Base-by-base conservation (phyloP, 30 jellyfish, hydroid and myxozoan genomes). In the Chrysaora quinquecirrha region DNA sequence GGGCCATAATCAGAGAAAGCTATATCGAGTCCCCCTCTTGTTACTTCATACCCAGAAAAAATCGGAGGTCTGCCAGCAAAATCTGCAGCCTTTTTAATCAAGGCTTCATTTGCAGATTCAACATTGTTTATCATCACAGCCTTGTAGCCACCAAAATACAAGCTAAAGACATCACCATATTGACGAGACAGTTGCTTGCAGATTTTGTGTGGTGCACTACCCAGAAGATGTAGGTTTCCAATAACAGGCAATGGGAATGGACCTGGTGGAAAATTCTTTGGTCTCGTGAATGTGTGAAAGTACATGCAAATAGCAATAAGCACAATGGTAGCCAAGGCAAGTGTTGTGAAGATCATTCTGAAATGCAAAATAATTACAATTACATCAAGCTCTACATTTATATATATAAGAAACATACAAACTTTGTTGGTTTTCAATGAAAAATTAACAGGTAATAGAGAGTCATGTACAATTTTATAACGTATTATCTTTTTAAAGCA, bases 21-120 rank as follows among this genome's bases (percentile, higher is more conserved):
- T 6, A 89, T 89, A 54, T 66, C 87, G 27, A 80, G 65, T 38
- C 90, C 90, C 1, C 97, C 97, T 58, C 85, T 79, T 12, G 94
- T 85, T 48, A 75, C 46, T 18, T 60, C 82, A 11, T 47, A 31
- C 19, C 90, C 80, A 31, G 88, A 48, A 23, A 52, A 18, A 54
- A 68, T 62, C 23, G 68, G 77, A 32, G 96, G 96, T 65, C 90
- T 68, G 18, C 90, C 90, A 23, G 96, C 96, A 87, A 76, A 87
- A 35, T 68, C 87, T 1, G 69, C 58, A n/a, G 75, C 65, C 32
- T 67, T 73, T 16, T 72, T 74, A 46, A 84, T 69, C 76, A 80
- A 64, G 3, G 83, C 71, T 43, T 80, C 90, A 30, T 65, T 80
- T 38, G 90, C 90, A 3, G 90, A 65, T 19, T 80, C 90, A 54